A percentile compares a stretch with the other conserved stretches of the same genome.
These are phyloP conservation scores for Ambastaia sidthimunki DNA, from an alignment of 2,797 vertebrate genomes.

Conservation along the genomic window DNA sequence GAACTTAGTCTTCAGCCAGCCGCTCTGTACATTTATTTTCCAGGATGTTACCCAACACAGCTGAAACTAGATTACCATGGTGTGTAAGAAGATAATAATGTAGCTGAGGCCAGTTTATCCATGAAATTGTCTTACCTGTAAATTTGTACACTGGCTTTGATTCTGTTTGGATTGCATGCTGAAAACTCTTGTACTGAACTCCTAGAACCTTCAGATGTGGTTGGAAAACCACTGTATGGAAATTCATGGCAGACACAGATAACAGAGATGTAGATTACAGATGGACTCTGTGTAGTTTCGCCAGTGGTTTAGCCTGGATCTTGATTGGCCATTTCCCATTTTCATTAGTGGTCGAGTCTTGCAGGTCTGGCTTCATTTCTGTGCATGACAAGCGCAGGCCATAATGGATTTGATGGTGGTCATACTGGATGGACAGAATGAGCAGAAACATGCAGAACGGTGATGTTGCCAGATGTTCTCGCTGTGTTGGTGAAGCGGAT, in stretches of 20 bases:
- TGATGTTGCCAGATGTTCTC: constrained; percentile 34
- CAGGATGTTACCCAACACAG: not conserved
- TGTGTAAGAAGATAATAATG: constrained; percentile 19
- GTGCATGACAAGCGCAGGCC: constrained; percentile 14
- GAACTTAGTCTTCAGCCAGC: constrained; percentile 26
- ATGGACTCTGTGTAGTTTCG: not conserved
- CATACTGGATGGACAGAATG: constrained; percentile 31
- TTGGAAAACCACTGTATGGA: not conserved
- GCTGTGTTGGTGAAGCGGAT: constrained; percentile 47
- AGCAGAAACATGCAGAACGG: constrained; percentile 15
- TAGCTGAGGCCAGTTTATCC: constrained; percentile 39
- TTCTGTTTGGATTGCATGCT: constrained; percentile 22
- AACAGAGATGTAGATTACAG: constrained; percentile 13
- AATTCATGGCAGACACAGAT: constrained; percentile 10
- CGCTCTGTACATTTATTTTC: not conserved
- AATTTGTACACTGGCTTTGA: constrained; percentile 34
- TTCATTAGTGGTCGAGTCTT: not conserved
- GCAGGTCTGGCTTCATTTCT: constrained; percentile 8
- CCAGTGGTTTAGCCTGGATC: constrained; percentile 15
- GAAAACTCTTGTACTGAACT: constrained; percentile 17
- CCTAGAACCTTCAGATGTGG: constrained; percentile 20
- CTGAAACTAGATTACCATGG: constrained; percentile 14
- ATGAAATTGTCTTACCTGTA: constrained; percentile 42
- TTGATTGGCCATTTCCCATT: not conserved
- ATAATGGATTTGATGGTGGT: constrained; percentile 43